These are phyloP conservation scores for Graptemys geographica DNA, from an alignment of 2,797 vertebrate species.

Conservation along the genomic window DNA sequence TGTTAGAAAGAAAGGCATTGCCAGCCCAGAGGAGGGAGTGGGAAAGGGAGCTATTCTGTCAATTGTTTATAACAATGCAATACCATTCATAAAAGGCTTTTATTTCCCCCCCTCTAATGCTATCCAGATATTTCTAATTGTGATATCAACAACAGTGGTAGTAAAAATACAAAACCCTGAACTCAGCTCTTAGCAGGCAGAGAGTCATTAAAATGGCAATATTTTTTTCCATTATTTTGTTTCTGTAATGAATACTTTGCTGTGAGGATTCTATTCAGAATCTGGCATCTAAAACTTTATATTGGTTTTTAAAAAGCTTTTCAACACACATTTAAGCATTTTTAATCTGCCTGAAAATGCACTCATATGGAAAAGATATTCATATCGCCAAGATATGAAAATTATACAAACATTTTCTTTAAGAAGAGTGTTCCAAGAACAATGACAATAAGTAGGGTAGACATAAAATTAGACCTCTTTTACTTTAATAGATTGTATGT, in stretches of 20 bases:
- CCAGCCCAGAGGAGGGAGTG: neutral
- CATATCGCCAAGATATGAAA: neutral
- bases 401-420: neutral
- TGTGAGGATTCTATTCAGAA: accelerated
- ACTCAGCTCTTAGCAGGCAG: neutral
- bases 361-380: neutral
- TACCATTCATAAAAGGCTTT: neutral
- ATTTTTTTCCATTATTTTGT: neutral
- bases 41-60: neutral
- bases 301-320: neutral
- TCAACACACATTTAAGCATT: accelerated
- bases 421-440: neutral
- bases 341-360: neutral
- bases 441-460: neutral
- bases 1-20: neutral
- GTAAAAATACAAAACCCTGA: neutral
- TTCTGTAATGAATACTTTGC: neutral
- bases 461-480: neutral
- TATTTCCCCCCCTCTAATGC: neutral
- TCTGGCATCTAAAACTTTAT: neutral
- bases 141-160: neutral
- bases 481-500: neutral
- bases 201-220: neutral
- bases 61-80: neutral
- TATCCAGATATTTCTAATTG: neutral